Evolutionary conservation across 2,113 vertebrate species (phyloP).

Genomic region (Bos taurus): DNA sequence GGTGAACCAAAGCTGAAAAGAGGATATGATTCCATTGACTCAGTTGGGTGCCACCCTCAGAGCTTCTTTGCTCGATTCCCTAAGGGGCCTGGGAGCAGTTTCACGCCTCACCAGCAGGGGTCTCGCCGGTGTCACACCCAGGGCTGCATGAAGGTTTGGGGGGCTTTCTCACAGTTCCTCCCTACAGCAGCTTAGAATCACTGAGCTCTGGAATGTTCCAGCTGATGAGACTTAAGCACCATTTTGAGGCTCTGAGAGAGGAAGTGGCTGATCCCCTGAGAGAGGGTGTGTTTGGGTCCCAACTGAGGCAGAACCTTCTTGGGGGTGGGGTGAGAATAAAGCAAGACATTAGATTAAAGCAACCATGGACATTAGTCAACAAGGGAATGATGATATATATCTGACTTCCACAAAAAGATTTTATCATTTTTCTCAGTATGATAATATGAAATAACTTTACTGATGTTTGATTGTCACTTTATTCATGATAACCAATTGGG

Average conservation of each 20-base stretch:
- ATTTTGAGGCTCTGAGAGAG: neutral
- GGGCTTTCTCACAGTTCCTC: neutral
- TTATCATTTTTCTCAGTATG: neutral
- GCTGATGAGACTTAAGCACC: neutral
- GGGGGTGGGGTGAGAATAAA: neutral
- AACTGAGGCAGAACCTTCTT: neutral
- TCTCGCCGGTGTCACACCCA: neutral
- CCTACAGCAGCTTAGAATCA: neutral
- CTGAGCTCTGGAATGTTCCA: neutral
- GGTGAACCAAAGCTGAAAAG: neutral
- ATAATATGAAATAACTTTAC: neutral
- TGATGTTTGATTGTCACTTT: neutral
- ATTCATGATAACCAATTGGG: neutral
- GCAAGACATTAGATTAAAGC: neutral
- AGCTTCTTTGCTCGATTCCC: neutral
- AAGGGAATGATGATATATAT: neutral
- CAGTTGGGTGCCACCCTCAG: neutral
- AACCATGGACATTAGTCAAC: neutral
- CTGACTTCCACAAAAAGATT: neutral
- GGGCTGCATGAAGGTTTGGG: rapidly evolving
- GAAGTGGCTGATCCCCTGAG: neutral
- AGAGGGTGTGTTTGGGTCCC: neutral
- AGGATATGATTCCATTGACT: neutral
- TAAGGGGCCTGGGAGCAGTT: neutral
- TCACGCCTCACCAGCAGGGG: neutral